A percentile compares a stretch with the other conserved stretches of the same genome.
Conservation (phyloP, 2,797 vertebrate genomes). For the Strix occidentalis region DNA sequence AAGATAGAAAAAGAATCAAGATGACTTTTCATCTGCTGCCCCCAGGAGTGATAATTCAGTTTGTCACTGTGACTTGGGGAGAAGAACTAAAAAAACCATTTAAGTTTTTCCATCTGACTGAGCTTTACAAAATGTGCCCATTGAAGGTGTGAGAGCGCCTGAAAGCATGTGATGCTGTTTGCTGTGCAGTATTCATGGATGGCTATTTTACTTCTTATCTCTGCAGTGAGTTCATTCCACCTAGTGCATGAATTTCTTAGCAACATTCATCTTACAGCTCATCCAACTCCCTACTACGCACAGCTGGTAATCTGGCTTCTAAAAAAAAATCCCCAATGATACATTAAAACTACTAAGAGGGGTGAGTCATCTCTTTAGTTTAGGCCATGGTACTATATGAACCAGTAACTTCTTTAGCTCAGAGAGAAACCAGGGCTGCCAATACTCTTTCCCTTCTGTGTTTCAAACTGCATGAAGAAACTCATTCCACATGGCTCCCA, state of each 20-base stretch:
- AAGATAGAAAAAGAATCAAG: neutral
- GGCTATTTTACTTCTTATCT: neutral
- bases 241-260: neutral
- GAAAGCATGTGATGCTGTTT: neutral
- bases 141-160: neutral
- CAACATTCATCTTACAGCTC: neutral
- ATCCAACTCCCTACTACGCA: neutral
- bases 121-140: neutral
- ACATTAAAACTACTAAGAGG: neutral
- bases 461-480: neutral
- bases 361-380: slow-evolving; percentile 12
- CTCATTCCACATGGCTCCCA: neutral
- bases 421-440: neutral
- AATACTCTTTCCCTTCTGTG: neutral
- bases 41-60: neutral
- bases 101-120: neutral
- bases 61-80: neutral
- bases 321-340: neutral
- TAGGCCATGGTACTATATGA: neutral
- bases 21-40: neutral
- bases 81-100: neutral
- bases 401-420: neutral
- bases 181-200: neutral
- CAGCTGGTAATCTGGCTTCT: neutral
- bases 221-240: neutral